Evolutionary conservation across 2,888 invertebrate species (phyloP).

Genomic region (Anticlea derivata): DNA sequence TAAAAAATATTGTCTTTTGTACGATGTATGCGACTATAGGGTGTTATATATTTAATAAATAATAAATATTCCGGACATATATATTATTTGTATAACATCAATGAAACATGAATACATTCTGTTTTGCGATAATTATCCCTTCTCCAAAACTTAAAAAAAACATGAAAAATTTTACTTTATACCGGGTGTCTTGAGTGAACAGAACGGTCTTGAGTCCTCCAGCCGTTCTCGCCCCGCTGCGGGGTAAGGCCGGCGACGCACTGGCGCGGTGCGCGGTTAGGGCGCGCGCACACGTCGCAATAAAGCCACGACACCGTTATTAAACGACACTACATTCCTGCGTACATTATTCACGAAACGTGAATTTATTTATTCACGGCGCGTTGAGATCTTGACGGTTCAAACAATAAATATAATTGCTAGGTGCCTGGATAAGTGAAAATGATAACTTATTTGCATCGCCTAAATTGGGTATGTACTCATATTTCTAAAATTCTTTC

Average conservation of each 20-base stretch:
- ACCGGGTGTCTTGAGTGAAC: too few relatives aligned
- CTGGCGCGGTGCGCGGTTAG: conserved; percentile 35
- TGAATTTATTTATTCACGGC: conserved; percentile 29
- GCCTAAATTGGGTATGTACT: too few relatives aligned
- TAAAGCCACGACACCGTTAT: conserved; percentile 40
- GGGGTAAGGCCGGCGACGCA: conserved; percentile 36
- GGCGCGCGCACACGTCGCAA: conserved; percentile 40
- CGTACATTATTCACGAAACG: conserved; percentile 36
- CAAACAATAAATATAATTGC: conserved; percentile 8
- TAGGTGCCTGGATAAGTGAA: conserved; percentile 13
- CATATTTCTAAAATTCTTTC: too few relatives aligned
- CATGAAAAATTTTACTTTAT: too few relatives aligned
- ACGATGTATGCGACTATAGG: too few relatives aligned
- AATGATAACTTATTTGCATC: neutral
- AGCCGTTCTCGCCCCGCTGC: neutral
- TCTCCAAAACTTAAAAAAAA: too few relatives aligned
- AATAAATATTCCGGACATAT: too few relatives aligned
- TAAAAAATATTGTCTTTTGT: too few relatives aligned
- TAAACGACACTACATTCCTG: conserved; percentile 42
- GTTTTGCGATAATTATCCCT: too few relatives aligned
- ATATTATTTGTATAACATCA: too few relatives aligned
- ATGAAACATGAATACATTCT: too few relatives aligned
- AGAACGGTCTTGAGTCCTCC: neutral
- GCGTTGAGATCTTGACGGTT: conserved; percentile 1
- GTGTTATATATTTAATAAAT: too few relatives aligned